phyloP scores from a whole-genome alignment of 35 echinoderm and acorn worm species.

The Lytechinus variegatus region DNA sequence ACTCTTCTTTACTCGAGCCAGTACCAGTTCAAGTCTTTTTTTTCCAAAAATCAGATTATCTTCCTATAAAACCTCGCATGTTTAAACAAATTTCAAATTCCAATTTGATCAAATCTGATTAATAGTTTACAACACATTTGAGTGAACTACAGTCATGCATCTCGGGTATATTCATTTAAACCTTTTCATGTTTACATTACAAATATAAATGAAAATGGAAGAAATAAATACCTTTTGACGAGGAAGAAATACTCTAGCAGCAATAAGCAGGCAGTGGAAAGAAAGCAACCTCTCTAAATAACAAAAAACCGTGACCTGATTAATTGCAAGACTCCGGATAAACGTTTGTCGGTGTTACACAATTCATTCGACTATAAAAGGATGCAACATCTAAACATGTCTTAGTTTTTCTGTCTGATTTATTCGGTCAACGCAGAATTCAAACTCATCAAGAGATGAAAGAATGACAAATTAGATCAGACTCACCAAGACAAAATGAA shows the following conservation, averaged over 20 bases:
- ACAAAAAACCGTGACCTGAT: neutral
- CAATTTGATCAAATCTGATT: neutral
- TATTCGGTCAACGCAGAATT: neutral
- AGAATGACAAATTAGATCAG: neutral
- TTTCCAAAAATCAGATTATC: too few relatives aligned
- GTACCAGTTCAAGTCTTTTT: too few relatives aligned
- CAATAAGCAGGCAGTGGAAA: neutral
- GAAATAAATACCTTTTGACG: neutral
- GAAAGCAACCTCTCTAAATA: neutral
- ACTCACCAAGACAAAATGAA: neutral
- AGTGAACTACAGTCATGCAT: neutral
- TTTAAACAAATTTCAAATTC: neutral
- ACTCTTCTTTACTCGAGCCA: too few relatives aligned
- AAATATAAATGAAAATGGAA: neutral
- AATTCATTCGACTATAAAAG: neutral
- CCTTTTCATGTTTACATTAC: neutral
- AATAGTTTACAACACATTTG: too few relatives aligned
- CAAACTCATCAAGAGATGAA: neutral
- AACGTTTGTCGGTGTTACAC: neutral
- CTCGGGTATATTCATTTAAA: neutral
- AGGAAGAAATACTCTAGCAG: neutral
- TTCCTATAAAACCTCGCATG: too few relatives aligned
- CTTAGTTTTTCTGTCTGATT: neutral
- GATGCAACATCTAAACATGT: neutral
- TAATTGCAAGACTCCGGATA: neutral